These are phyloP conservation scores for Scyliorhinus canicula DNA, from an alignment of 2,797 vertebrate species.

Conservation along the genomic window DNA sequence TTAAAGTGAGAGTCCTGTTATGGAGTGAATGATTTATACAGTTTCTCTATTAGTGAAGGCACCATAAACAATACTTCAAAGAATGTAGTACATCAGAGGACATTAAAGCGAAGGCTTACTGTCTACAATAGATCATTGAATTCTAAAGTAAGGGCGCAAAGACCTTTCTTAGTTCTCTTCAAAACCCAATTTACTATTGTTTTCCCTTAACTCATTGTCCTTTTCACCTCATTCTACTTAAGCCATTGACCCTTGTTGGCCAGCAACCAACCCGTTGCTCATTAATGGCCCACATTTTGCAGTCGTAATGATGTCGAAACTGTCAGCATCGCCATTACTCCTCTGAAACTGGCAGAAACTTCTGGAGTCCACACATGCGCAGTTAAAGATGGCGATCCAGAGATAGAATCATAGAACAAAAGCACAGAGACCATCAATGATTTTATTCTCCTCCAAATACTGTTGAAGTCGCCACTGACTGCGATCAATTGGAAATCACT, in stretches of 20 bases:
- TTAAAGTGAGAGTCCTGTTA: slow-evolving; percentile 19
- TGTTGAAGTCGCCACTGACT: background rate
- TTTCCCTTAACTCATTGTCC: background rate
- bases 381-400: background rate
- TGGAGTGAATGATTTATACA: slow-evolving; percentile 14
- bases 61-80: slow-evolving; percentile 31
- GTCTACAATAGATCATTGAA: background rate
- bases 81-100: slow-evolving; percentile 19
- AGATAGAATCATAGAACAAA: background rate
- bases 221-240: background rate
- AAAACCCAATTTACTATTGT: background rate
- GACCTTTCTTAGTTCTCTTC: background rate
- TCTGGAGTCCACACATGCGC: background rate
- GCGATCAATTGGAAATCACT: background rate
- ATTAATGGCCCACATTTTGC: background rate
- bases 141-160: slow-evolving; percentile 15
- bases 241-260: background rate
- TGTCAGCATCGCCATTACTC: background rate
- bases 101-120: background rate
- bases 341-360: background rate
- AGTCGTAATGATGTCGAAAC: background rate
- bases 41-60: slow-evolving; percentile 27
- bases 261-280: background rate
- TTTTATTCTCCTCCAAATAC: background rate
- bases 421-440: background rate